Evolutionary conservation across 1,140 invertebrate species (phyloP).

Genomic region (Aricia agestis): DNA sequence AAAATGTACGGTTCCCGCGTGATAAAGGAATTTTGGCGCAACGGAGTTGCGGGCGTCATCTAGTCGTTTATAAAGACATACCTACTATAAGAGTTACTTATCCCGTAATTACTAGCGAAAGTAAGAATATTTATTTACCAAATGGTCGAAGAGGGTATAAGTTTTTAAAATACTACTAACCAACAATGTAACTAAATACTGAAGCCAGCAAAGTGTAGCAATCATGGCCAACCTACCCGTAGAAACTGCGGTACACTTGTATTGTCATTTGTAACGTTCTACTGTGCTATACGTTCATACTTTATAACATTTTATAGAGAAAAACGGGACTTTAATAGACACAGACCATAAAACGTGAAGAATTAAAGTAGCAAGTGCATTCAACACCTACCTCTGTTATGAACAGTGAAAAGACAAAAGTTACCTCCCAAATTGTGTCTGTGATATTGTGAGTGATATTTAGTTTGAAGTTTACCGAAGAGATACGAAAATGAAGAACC

Average conservation of each 20-base stretch:
- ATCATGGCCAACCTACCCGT: slow-evolving; percentile 12
- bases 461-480: not conserved
- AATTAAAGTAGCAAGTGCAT: not conserved
- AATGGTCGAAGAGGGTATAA: not conserved
- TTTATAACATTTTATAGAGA: slow-evolving; percentile 1
- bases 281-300: not conserved
- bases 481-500: not conserved
- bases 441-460: slow-evolving; percentile 2
- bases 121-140: too few relatives aligned
- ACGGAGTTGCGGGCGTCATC: too few relatives aligned
- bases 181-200: not conserved
- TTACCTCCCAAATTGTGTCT: not conserved
- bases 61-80: too few relatives aligned
- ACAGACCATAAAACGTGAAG: not conserved
- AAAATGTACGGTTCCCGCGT: too few relatives aligned
- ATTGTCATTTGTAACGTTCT: not conserved
- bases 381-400: not conserved
- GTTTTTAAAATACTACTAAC: not conserved
- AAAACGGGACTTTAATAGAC: not conserved
- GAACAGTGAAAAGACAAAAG: not conserved
- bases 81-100: too few relatives aligned
- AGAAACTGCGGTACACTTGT: slow-evolving; percentile 5
- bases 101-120: too few relatives aligned
- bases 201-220: not conserved
- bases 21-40: too few relatives aligned